These are phyloP conservation scores for zebrafish (Danio rerio) DNA, from an alignment of 2,113 vertebrate genomes.

Conservation along the genomic window GRCz12tu NC_133188.1:37995001-37995500, in stretches of 20 bases:
- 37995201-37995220: constrained; percentile 85
- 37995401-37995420: constrained; percentile 60
- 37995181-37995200: constrained; percentile 78
- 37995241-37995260: constrained; percentile 74
- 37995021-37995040: constrained; percentile 4
- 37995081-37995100: constrained; percentile 59
- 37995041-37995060: not conserved
- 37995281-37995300: constrained; percentile 72
- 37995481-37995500: constrained; percentile 81
- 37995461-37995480: constrained; percentile 76
- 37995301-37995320: constrained; percentile 70
- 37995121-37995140: constrained; percentile 82
- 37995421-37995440: constrained; percentile 69
- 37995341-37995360: constrained; percentile 64
- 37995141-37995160: constrained; percentile 79
- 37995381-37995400: constrained; percentile 67
- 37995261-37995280: constrained; percentile 75
- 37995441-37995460: constrained; percentile 61
- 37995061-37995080: constrained; percentile 1
- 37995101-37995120: constrained; percentile 68
- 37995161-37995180: constrained; percentile 77
- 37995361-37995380: constrained; percentile 76
- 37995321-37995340: constrained; percentile 6
- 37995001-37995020: not conserved
- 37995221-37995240: constrained; percentile 73